Base-by-base conservation (phyloP, 2,888 invertebrate genomes). In the Drosophila mercatorum region DNA sequence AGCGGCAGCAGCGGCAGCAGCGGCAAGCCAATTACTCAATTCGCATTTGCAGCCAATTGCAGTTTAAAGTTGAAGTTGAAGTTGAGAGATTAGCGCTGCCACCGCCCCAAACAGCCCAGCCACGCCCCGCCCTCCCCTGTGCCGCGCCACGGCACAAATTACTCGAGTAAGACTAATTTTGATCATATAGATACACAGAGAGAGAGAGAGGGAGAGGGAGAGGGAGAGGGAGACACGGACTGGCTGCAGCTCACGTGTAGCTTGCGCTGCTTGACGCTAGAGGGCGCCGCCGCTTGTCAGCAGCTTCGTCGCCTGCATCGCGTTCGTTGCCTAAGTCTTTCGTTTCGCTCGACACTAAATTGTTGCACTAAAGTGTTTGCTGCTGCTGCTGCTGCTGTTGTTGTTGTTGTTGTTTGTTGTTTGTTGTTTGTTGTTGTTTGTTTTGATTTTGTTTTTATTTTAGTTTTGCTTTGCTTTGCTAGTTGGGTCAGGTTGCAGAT, bases 401-500 rank as follows among this genome's bases (percentile, higher is more conserved):
- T 10, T 40, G 26, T 76, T 84, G 85, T 75, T 84, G 76, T 76
- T 73, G 81, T 67, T 81, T 76, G 83, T 38, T 62, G 22, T 34
- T 78, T 65, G 57, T 68, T 40, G 14, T 76, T 84, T 22, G 85
- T 78, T 84, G 73, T 76, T 73, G 85, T 67, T 81, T 76, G 83
- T 38, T 70, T 68, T 62, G 17, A 28, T 60, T 64, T n/a, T n/a
- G n/a, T 65, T 58, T 47, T 52, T 51, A 53, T 55, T 71, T 75
- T 46, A 55, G 73, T 68, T 53, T 72, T 62, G 68, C 71, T 88
- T 83, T 77, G 77, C 77, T 53, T 75, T 84, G 78, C 80, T 72
- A 88, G 86, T 89, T 87, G 88, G 88, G 87, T 88, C 87, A 89
- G 88, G 87, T 88, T 88, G 90, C 87, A 83, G 90, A 88, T 89